These are phyloP conservation scores for Pseudorhiza aurosa DNA, from an alignment of 30 jellyfish, hydroid and myxozoan species.

Conservation along the genomic window DNA sequence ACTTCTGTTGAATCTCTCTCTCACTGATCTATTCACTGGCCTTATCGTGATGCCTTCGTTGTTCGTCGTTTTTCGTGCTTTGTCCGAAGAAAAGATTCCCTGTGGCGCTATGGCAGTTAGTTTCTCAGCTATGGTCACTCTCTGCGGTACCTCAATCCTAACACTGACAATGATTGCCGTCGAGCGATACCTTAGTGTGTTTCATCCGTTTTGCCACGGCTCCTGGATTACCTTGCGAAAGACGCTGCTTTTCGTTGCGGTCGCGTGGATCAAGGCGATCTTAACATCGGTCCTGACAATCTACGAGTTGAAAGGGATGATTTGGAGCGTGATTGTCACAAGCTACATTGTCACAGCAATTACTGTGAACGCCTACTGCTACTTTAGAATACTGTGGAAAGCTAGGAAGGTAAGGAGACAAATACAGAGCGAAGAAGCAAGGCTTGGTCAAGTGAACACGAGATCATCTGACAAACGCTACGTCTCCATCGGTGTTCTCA, in stretches of 20 bases:
- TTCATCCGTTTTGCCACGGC: constrained; percentile 2
- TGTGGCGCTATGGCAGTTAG: not conserved
- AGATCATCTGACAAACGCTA: constrained; percentile 2
- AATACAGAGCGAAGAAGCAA: not conserved
- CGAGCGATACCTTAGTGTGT: constrained; percentile 22
- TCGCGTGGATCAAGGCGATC: not conserved
- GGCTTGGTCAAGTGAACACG: not conserved
- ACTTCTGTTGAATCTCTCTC: not conserved
- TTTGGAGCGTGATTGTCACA: too few relatives aligned
- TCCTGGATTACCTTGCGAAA: not conserved
- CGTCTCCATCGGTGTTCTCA: constrained; percentile 13
- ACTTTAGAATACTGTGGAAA: not conserved
- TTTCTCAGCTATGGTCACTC: not conserved
- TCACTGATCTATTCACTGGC: constrained; percentile 11
- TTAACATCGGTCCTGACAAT: too few relatives aligned
- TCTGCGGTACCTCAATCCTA: not conserved
- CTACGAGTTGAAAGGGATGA: too few relatives aligned
- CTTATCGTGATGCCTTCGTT: not conserved
- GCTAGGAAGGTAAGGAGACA: constrained; percentile 8
- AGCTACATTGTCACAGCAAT: not conserved
- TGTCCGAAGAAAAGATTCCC: not conserved
- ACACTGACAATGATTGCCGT: constrained; percentile 7
- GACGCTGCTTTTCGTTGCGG: not conserved
- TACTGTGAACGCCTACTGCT: constrained; percentile 5
- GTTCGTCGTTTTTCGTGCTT: not conserved